Base-by-base conservation (phyloP, 2,888 invertebrate species). In the Drosophila barbarae region DNA sequence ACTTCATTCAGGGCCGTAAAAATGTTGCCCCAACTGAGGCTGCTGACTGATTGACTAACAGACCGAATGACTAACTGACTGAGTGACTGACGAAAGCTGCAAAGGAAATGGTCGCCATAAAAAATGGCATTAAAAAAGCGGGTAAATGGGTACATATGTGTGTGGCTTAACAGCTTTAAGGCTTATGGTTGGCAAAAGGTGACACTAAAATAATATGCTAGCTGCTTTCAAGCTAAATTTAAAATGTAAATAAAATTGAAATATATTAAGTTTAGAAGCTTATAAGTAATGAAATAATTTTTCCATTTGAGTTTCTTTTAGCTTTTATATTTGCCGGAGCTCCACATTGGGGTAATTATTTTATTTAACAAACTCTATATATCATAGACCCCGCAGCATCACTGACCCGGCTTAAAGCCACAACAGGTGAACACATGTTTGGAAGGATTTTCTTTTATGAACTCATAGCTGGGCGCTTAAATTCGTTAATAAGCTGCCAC, bases 81-180 rank as follows among this genome's bases (percentile, higher is more conserved):
- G 52, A 42, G 32, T 34, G 59, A 36, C 36, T 68, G 60, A 35
- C 46, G 53, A 35, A 44, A 52, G 60, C 15, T 34, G 32, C 52
- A 23, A 47, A 64, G 66, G 61, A 75, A 84, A 84, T 84, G 77
- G 73, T 83, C 72, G 73, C 73, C 74, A 82, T 82, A 84, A 84
- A 80, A 80, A 58, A 53, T 41, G 69, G 66, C 75, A 82, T 82
- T 77, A 82, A 77, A 36, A 39, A 77, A 23, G n/a, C 28, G 51
- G 42, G 18, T 13, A 60, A 38, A 59, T 38, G 60, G 42, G 23
- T 32, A 12, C 54, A 55, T 52, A 44, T 39, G 23, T 61, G 53
- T 54, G 42, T 18, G 28, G 36, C 41, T 64, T 55, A 32, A 36
- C 47, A 8, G 66, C 65, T 64, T 63, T 63, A 63, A 63, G 28